phyloP scores from a whole-genome alignment of 1,140 invertebrate species.

The Trichonephila clavata region DNA sequence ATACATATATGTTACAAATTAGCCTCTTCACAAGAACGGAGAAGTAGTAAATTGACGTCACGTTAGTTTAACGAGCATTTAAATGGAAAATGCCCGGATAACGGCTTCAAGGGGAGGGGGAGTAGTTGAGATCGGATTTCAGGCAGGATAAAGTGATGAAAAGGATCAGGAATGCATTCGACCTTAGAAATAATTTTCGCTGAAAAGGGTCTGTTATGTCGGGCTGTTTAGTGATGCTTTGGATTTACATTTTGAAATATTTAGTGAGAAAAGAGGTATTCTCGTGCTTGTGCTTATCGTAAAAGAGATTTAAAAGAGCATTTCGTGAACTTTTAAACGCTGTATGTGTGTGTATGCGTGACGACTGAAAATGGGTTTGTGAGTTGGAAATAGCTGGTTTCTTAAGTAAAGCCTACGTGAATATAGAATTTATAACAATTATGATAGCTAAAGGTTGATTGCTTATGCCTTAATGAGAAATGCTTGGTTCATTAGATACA shows the following conservation, averaged over 20 bases:
- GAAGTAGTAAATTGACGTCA: constrained; percentile 26
- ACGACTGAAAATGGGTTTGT: not conserved
- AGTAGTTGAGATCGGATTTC: not conserved
- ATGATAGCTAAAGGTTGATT: too few species aligned
- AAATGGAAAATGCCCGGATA: constrained; percentile 23
- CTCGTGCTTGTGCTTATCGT: not conserved
- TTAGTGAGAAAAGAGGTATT: not conserved
- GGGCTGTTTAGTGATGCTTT: not conserved
- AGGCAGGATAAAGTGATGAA: not conserved
- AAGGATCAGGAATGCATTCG: not conserved
- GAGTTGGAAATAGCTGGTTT: too few species aligned
- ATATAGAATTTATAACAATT: too few species aligned
- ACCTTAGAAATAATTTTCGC: not conserved
- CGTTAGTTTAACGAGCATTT: constrained; percentile 15
- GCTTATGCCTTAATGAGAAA: too few species aligned
- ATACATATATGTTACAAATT: constrained; percentile 7
- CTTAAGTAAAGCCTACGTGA: too few species aligned
- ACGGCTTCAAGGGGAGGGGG: not conserved
- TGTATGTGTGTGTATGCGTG: not conserved
- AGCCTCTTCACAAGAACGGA: not conserved
- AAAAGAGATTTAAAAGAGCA: not conserved
- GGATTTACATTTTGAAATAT: not conserved
- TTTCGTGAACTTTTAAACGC: not conserved
- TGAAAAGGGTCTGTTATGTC: not conserved
- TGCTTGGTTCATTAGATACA: too few species aligned